Base-by-base conservation (phyloP, 2,888 invertebrate genomes). In the Lasioglossum morio region DNA sequence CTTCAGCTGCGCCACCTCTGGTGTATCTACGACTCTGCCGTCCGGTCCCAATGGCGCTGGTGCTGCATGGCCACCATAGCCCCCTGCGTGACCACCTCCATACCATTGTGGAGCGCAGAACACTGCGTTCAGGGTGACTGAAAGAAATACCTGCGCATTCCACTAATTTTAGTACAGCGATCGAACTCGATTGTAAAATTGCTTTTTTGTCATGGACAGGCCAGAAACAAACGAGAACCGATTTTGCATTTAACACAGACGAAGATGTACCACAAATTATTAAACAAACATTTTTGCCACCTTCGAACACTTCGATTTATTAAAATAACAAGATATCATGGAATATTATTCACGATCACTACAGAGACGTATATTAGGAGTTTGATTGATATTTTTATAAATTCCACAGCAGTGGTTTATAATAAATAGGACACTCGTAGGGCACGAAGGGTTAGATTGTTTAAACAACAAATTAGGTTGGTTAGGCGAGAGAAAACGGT, bases 1-100 rank as follows among this genome's bases (percentile, higher is more conserved):
- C 74, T 95, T 95, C 23, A 94, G 86, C 72, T 94, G 93, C 12
- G 94, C 94, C 4, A 95, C 94, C 90, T 95, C 95, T 70, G 95
- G 95, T 8, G 94, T 95, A 81, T 95, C 95, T 8, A 94, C 92
- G 4, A 94, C 94, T 48, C 94, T 92, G 60, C 94, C 94, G 40
- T 94, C 94, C 2, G 94, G 93, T 3, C 94, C 94, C 4, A 94
- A 80, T 0, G 94, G 94, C 1, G 94, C 94, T 23, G 92, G 92
- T 5, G 89, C 89, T 4, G 88, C 90, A 40, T 91, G 91, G 0
- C 88, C 88, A 7, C 87, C 91, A 69, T 92, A 91, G 23, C 79
- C 91, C 0, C 86, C 92, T 40, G 90, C 89, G 34, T 84, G 87
- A 10, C 86, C 92, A 53, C 88, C 93, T 1, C 93, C 92, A 73